phyloP scores from a whole-genome alignment of 2,888 invertebrate species.

The Amorpha juglandis region DNA sequence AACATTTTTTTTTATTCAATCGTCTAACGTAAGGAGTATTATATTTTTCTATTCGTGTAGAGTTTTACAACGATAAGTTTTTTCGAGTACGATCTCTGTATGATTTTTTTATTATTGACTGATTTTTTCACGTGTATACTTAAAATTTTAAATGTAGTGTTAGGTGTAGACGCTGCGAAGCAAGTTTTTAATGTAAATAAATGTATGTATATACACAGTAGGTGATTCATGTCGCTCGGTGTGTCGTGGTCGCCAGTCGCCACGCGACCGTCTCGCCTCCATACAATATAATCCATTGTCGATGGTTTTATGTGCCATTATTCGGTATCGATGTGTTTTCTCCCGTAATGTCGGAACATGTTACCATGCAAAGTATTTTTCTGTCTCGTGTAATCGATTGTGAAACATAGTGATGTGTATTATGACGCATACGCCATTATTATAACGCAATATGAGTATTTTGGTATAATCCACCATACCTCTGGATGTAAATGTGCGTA shows the following conservation, averaged over 20 bases:
- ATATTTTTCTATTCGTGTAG: constrained; percentile 60
- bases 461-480: constrained; percentile 23
- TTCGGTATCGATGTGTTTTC: constrained; percentile 7
- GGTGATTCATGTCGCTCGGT: not conserved
- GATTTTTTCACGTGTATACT: constrained; percentile 56
- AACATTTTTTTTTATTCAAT: constrained; percentile 46
- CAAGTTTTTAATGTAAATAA: constrained; percentile 51
- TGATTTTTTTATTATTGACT: constrained; percentile 52
- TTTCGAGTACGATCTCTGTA: constrained; percentile 32
- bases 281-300: constrained; percentile 2
- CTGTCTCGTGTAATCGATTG: constrained; percentile 34
- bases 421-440: constrained; percentile 21
- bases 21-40: constrained; percentile 46
- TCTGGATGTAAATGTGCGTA: constrained; percentile 57
- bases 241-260: not conserved
- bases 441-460: constrained; percentile 9
- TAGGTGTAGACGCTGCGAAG: constrained; percentile 43
- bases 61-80: constrained; percentile 56
- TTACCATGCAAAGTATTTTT: constrained; percentile 29
- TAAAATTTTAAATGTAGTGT: constrained; percentile 36
- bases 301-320: constrained; percentile 26
- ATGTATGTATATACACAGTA: constrained; percentile 50
- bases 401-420: constrained; percentile 29
- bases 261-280: not conserved
- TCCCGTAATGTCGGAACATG: constrained; percentile 23